Evolutionary conservation across 2,888 invertebrate genomes (phyloP).

Genomic region (Aspidapion aeneum): DNA sequence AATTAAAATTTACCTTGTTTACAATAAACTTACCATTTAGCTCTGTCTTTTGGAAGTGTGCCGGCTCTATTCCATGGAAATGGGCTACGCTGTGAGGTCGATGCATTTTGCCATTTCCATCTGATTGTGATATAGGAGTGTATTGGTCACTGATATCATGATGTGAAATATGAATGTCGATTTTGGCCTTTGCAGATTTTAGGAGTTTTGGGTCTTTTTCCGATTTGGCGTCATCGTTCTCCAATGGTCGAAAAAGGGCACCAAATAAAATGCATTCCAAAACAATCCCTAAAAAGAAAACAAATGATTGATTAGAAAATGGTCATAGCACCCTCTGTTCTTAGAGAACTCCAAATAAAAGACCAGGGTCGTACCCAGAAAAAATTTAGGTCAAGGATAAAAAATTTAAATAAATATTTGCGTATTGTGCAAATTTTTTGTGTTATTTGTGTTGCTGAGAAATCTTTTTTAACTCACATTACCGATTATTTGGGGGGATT

Average conservation of each 20-base stretch:
- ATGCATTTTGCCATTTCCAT: constrained; percentile 44
- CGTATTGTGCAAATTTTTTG: too few relatives aligned
- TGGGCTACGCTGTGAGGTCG: constrained; percentile 59
- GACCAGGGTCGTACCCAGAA: too few relatives aligned
- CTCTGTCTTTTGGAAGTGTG: constrained; percentile 27
- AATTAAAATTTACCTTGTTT: neutral
- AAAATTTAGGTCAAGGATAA: too few relatives aligned
- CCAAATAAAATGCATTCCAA: constrained; percentile 89
- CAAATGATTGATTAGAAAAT: too few relatives aligned
- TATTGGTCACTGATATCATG: constrained; percentile 31
- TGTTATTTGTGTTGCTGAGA: too few relatives aligned
- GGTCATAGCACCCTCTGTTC: too few relatives aligned
- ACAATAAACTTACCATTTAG: constrained; percentile 10
- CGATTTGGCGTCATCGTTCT: constrained; percentile 36
- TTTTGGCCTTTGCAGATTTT: constrained; percentile 33
- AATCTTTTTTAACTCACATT: too few relatives aligned
- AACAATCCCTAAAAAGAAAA: constrained; percentile 54
- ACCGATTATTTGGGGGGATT: too few relatives aligned
- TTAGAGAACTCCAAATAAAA: too few relatives aligned
- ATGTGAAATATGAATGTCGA: constrained; percentile 41
- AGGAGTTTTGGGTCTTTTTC: constrained; percentile 27
- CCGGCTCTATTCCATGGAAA: constrained; percentile 40
- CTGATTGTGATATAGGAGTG: constrained; percentile 15
- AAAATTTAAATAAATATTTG: too few relatives aligned
- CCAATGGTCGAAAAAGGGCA: constrained; percentile 82